Conservation (phyloP, 23 tunicate species). For the Trididemnum miniatum region DNA sequence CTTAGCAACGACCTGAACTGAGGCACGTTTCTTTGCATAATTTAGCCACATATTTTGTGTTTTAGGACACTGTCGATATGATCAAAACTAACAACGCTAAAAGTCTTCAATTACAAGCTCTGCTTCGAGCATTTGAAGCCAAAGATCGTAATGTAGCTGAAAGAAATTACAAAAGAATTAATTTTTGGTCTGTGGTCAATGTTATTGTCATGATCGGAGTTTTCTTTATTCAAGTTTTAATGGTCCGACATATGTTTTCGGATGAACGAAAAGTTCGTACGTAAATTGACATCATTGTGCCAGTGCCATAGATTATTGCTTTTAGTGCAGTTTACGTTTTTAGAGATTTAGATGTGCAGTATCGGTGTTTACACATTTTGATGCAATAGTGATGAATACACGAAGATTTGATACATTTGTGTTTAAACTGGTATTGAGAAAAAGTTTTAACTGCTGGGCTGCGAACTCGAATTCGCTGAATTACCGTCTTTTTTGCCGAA, state of each 20-base stretch:
- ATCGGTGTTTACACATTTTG: no score
- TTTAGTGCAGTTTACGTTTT: no score
- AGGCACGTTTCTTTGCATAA: no score
- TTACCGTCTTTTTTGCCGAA: no score
- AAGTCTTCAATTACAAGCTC: slow-evolving; percentile 68
- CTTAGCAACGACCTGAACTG: no score
- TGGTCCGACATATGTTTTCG: slow-evolving; percentile 82
- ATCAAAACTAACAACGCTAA: slow-evolving; percentile 69
- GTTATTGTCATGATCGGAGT: slow-evolving; percentile 77
- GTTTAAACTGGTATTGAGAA: no score
- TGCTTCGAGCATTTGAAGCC: slow-evolving; percentile 77
- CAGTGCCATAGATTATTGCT: neutral
- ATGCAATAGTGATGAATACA: no score
- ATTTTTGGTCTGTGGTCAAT: slow-evolving; percentile 79
- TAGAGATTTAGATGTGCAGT: no score
- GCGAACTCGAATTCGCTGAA: no score
- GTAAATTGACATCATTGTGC: neutral
- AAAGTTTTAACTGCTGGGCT: no score
- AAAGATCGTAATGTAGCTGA: slow-evolving; percentile 85
- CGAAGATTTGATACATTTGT: no score
- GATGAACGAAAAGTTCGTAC: slow-evolving; percentile 79
- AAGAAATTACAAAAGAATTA: slow-evolving; percentile 65
- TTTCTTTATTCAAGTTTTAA: slow-evolving; percentile 66
- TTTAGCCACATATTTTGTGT: no score
- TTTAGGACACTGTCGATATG: slow-evolving; percentile 53